Percentiles rank a stretch among this genome's conserved stretches.
Conservation (phyloP, 1,140 invertebrate species). For the Zaprionus taronus region DNA sequence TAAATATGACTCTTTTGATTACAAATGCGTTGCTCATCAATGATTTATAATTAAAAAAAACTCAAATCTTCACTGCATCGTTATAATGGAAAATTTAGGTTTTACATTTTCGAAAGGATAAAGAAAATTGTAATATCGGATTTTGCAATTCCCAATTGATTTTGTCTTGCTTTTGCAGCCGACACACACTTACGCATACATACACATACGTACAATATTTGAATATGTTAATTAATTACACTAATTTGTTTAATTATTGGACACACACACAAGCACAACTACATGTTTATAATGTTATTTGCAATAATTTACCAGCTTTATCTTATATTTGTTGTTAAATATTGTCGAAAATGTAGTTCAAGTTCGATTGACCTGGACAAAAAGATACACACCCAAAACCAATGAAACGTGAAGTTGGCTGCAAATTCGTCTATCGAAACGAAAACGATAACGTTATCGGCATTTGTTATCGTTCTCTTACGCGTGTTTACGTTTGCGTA, state of each 20-base stretch:
- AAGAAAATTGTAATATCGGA: conserved; percentile 6
- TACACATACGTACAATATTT: conserved; percentile 26
- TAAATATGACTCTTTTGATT: conserved; percentile 17
- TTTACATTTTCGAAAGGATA: conserved; percentile 1
- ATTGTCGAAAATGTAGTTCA: conserved; percentile 35
- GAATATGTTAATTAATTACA: conserved; percentile 12
- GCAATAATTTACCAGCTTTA: conserved; percentile 63
- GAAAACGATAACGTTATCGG: conserved; percentile 15
- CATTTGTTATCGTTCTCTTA: conserved; percentile 15
- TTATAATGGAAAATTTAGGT: not conserved
- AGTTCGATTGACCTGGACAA: conserved; percentile 45
- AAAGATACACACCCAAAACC: conserved; percentile 77
- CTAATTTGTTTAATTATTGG: conserved; percentile 19
- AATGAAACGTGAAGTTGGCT: conserved; percentile 56
- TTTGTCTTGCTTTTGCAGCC: conserved; percentile 25
- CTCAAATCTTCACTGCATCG: not conserved
- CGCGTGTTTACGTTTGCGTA: conserved; percentile 8
- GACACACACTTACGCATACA: conserved; percentile 30
- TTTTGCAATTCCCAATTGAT: conserved; percentile 36
- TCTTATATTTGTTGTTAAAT: conserved; percentile 31
- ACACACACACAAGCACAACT: conserved; percentile 67
- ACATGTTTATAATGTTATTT: conserved; percentile 29
- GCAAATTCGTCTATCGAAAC: conserved; percentile 10
- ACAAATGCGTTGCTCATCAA: conserved; percentile 55
- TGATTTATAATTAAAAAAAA: conserved; percentile 21